Evolutionary conservation across 2,797 vertebrate genomes (phyloP), one percentile per base, ranked within the genome.

Genomic region (Enteromius radiatus): DNA sequence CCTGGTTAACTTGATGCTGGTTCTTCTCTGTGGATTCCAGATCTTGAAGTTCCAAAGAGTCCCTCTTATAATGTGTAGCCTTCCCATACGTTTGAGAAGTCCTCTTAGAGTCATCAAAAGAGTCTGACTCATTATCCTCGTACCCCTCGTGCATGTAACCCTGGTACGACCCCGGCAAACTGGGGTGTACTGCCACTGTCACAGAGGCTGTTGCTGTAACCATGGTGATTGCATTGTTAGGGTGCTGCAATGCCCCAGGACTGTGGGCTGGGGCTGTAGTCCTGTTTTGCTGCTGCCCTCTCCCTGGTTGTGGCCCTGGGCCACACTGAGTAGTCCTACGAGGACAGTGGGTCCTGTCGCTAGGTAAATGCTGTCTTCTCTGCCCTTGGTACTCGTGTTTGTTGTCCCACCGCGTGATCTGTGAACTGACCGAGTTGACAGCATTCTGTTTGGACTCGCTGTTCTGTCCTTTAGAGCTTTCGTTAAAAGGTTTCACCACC

Each of bases 201-300:
- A 99, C 97, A 0, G 97, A 99, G 14, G 98, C 96, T 0, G 98
- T 99, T 89, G 97, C 96, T 0, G 96, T 98, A 84, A 99, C 97
- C 3, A 95, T 96, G 91, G 97, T 92, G 68, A 97, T 97, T 82
- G 94, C 91, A 89, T 93, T 92, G 0, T 89, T 90, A 0, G 92
- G 91, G 73, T 90, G 91, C 85, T 93, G 91, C 82, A 93, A 86
- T 84, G 82, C 49, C 77, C 76, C 90, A 81, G 92, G 85, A 77
- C 90, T 91, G 85, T 94, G 95, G 85, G 89, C 80, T 1, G 92
- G 92, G 88, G 93, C 91, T 90, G 94, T 93, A 93, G 95, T 91
- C 81, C 94, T 96, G 90, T 94, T 95, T 84, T 90, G 92, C 87
- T 92, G 93, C 82, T 93, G 92, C 91, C 93, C 93, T 90, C 91